Percentiles rank a stretch among this genome's conserved stretches.
Evolutionary conservation across 2,888 invertebrate species (phyloP).

Genomic region (Epistrophella euchroma): DNA sequence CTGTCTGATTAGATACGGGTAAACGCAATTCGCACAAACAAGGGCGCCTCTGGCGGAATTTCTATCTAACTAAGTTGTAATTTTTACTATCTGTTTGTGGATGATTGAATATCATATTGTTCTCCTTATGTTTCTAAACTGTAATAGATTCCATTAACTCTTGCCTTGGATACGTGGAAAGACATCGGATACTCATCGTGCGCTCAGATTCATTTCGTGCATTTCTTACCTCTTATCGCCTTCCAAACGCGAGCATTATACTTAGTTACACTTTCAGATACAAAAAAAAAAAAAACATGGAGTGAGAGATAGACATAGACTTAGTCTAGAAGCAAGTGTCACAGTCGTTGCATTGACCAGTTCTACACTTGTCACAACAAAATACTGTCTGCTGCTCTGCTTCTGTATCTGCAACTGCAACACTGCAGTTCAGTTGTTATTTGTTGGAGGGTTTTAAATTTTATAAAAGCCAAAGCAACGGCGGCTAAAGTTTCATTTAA

Average conservation of each 20-base stretch:
- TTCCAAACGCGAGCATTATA: not conserved
- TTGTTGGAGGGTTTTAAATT: slow-evolving; percentile 50
- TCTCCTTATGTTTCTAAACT: slow-evolving; percentile 14
- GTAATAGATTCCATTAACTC: slow-evolving; percentile 51
- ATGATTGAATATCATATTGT: slow-evolving; percentile 39
- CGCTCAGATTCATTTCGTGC: slow-evolving; percentile 43
- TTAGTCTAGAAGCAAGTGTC: slow-evolving; percentile 49
- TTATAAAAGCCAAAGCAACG: slow-evolving; percentile 76
- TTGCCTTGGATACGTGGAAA: slow-evolving; percentile 39
- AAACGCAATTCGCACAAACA: slow-evolving; percentile 3
- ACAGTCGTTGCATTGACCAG: slow-evolving; percentile 64
- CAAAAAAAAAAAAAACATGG: not conserved
- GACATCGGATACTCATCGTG: slow-evolving; percentile 57
- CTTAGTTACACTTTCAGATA: not conserved
- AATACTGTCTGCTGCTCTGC: slow-evolving; percentile 3
- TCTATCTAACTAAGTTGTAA: not conserved
- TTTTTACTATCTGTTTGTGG: slow-evolving; percentile 15
- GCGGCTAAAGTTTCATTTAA: slow-evolving; percentile 76
- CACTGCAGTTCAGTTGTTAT: slow-evolving; percentile 16
- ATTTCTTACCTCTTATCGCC: slow-evolving; percentile 28
- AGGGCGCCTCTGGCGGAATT: slow-evolving; percentile 15
- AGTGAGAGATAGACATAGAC: slow-evolving; percentile 29
- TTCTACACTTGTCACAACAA: slow-evolving; percentile 60
- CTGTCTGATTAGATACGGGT: slow-evolving; percentile 20
- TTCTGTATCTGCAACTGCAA: slow-evolving; percentile 13